Conservation (phyloP, 2,113 vertebrate genomes). For the Microcebus tavaratra region DNA sequence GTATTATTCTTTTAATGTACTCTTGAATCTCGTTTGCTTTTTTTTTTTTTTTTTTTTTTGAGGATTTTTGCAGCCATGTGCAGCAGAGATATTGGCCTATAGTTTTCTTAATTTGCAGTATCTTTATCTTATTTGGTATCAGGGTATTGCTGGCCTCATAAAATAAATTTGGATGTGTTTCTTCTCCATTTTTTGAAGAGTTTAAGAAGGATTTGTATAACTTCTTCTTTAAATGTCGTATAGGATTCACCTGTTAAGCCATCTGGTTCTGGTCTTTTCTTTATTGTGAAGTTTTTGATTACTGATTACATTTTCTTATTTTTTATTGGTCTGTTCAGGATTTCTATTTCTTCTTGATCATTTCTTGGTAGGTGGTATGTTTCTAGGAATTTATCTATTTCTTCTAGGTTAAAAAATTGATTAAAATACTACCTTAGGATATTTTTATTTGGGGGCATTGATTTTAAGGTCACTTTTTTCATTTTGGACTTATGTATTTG, state of each 20-base stretch:
- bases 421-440: neutral
- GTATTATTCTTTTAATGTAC: neutral
- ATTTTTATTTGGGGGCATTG: neutral
- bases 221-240: neutral
- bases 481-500: neutral
- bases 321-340: neutral
- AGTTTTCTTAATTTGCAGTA: neutral
- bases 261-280: neutral
- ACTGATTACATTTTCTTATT: neutral
- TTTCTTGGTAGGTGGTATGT: neutral
- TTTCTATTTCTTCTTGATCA: neutral
- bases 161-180: neutral
- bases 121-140: neutral
- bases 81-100: neutral
- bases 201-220: neutral
- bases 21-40: neutral
- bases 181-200: neutral
- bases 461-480: neutral
- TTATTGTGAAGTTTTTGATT: neutral
- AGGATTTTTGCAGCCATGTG: neutral
- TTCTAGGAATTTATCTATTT: neutral
- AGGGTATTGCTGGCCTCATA: neutral
- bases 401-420: neutral
- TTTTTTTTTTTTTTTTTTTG: neutral
- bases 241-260: neutral